phyloP scores from a whole-genome alignment of 2,797 vertebrate genomes.

The Intellagama lesueurii region DNA sequence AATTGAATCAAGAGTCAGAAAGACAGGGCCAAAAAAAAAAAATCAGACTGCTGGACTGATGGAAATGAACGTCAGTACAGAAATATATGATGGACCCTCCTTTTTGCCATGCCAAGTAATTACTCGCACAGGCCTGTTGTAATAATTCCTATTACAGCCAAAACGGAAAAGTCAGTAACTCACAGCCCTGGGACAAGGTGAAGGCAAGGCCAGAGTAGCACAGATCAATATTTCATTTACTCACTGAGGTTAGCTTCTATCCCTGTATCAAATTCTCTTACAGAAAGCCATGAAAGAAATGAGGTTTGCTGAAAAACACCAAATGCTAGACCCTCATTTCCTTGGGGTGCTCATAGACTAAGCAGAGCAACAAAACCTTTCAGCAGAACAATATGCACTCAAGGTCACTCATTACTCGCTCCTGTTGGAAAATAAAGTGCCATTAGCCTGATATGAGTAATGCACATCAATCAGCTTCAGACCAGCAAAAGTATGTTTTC shows the following conservation, averaged over 20 bases:
- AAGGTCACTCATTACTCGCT: constrained; percentile 87
- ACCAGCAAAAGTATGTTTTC: constrained; percentile 77
- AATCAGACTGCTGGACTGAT: constrained; percentile 83
- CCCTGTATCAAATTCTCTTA: constrained; percentile 96
- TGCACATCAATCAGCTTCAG: constrained; percentile 81
- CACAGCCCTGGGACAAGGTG: constrained; percentile 97
- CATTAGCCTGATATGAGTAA: constrained; percentile 84
- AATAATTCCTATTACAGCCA: constrained; percentile 99
- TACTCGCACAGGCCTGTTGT: constrained; percentile 97
- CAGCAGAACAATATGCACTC: constrained; percentile 82
- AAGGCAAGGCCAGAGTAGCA: constrained; percentile 97
- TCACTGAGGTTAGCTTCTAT: constrained; percentile 91
- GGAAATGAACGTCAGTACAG: constrained; percentile 94
- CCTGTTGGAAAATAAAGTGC: constrained; percentile 84
- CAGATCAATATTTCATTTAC: constrained; percentile 99
- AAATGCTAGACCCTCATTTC: constrained; percentile 90
- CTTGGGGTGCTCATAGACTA: constrained; percentile 86
- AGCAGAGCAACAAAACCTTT: constrained; percentile 78
- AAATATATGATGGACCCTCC: constrained; percentile 92
- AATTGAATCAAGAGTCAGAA: constrained; percentile 94
- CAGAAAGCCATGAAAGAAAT: constrained; percentile 90
- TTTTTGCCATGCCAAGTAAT: constrained; percentile 95
- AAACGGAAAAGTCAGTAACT: constrained; percentile 99
- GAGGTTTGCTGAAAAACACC: constrained; percentile 89
- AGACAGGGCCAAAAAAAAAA: constrained; percentile 82